Evolutionary conservation across 1,140 invertebrate species (phyloP).

Genomic region (Drosophila sproati): DNA sequence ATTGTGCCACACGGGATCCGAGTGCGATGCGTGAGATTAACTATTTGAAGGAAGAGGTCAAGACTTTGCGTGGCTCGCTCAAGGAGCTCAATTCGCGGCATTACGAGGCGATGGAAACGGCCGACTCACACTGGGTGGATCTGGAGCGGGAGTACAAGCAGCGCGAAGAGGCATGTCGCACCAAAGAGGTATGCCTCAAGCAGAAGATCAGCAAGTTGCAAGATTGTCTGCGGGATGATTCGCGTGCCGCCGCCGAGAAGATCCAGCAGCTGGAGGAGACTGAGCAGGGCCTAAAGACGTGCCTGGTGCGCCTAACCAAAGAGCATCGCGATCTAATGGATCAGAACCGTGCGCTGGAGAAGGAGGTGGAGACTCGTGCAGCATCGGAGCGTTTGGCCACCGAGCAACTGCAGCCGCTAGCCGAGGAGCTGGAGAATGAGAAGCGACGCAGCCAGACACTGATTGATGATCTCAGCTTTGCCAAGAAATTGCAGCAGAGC

Average conservation of each 20-base stretch:
- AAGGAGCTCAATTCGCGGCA: slow-evolving; percentile 89
- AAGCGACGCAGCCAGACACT: slow-evolving; percentile 61
- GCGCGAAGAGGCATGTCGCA: slow-evolving; percentile 85
- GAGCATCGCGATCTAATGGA: slow-evolving; percentile 84
- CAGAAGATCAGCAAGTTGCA: slow-evolving; percentile 78
- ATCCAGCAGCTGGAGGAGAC: slow-evolving; percentile 86
- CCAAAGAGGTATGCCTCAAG: slow-evolving; percentile 75
- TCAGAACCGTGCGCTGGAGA: slow-evolving; percentile 84
- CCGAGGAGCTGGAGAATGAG: slow-evolving; percentile 71
- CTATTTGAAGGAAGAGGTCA: slow-evolving; percentile 78
- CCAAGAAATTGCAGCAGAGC: slow-evolving; percentile 84
- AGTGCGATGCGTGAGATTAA: slow-evolving; percentile 59
- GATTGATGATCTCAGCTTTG: slow-evolving; percentile 70
- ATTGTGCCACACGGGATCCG: slow-evolving; percentile 77
- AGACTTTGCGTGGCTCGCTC: slow-evolving; percentile 85
- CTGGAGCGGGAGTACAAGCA: slow-evolving; percentile 88
- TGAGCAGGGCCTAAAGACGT: slow-evolving; percentile 85
- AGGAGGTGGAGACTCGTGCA: slow-evolving; percentile 84
- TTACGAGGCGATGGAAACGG: slow-evolving; percentile 90
- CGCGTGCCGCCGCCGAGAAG: slow-evolving; percentile 76
- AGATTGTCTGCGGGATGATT: slow-evolving; percentile 76
- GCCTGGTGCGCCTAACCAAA: slow-evolving; percentile 85
- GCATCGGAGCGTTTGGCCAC: slow-evolving; percentile 52
- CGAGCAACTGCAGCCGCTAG: slow-evolving; percentile 56
- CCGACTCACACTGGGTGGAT: slow-evolving; percentile 90